Conservation (phyloP, 2,797 vertebrate genomes). For the Lemur catta region DNA sequence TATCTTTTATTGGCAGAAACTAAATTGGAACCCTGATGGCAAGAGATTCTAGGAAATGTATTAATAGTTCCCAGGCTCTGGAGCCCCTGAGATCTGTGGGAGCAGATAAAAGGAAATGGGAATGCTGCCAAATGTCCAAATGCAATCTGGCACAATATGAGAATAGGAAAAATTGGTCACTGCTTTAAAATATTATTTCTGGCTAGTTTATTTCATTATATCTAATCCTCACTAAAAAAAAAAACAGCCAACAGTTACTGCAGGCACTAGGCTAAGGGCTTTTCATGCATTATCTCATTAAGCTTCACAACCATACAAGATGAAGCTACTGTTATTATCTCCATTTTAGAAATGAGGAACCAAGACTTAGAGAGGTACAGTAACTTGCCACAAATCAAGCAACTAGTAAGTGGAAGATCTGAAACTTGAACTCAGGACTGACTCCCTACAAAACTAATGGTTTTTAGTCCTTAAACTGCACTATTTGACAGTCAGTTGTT, state of each 20-base stretch:
- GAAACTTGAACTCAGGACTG: neutral
- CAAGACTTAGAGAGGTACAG: neutral
- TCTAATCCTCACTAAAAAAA: neutral
- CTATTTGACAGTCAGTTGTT: neutral
- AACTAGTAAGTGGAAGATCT: neutral
- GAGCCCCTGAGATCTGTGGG: neutral
- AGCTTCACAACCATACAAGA: neutral
- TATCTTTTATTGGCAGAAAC: neutral
- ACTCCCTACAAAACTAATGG: neutral
- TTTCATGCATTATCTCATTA: neutral
- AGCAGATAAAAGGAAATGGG: neutral
- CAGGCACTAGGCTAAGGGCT: neutral
- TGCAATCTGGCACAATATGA: neutral
- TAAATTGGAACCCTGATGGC: neutral
- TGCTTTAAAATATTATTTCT: slow-evolving; percentile 10
- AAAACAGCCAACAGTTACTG: neutral
- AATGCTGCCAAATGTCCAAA: neutral
- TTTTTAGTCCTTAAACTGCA: neutral
- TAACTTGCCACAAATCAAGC: neutral
- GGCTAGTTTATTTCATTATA: neutral
- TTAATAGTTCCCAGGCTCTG: neutral
- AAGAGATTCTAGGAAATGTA: neutral
- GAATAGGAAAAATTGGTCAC: neutral
- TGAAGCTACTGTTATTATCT: neutral
- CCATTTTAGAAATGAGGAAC: neutral